Evolutionary conservation across 2,797 vertebrate genomes (phyloP).

Genomic region (Onychomys leucogaster): DNA sequence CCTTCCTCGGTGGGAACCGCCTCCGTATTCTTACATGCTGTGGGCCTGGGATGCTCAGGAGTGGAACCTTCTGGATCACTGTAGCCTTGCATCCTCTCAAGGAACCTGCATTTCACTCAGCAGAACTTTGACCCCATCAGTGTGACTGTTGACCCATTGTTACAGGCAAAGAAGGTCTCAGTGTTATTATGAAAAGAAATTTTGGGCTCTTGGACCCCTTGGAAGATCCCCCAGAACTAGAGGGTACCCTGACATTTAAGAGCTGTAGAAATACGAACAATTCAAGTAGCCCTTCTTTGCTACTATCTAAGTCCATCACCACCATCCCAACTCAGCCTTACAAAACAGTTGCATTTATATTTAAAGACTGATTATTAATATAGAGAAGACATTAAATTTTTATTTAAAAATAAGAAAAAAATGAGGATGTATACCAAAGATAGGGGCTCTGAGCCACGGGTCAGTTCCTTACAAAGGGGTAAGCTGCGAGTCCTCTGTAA

Average conservation of each 20-base stretch:
- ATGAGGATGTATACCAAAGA: not conserved
- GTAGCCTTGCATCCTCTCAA: not conserved
- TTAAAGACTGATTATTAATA: slow-evolving; percentile 5
- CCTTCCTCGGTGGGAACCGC: not conserved
- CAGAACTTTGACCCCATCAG: not conserved
- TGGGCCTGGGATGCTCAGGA: not conserved
- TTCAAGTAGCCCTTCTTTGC: not conserved
- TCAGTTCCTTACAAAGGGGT: not conserved
- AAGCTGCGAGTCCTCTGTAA: not conserved
- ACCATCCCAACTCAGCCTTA: not conserved
- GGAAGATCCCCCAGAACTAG: not conserved
- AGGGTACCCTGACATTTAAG: not conserved
- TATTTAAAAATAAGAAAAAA: slow-evolving; percentile 29
- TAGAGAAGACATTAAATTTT: slow-evolving; percentile 14
- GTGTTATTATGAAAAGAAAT: not conserved
- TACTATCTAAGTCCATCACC: not conserved
- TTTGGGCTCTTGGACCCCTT: not conserved
- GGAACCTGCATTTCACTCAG: no score
- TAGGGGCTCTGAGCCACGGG: not conserved
- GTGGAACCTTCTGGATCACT: no score
- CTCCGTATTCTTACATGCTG: not conserved
- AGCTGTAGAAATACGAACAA: not conserved
- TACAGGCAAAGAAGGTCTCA: not conserved
- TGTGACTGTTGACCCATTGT: not conserved
- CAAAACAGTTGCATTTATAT: not conserved